Conservation (phyloP, 2,113 vertebrate species). For the Gymnarchus niloticus region DNA sequence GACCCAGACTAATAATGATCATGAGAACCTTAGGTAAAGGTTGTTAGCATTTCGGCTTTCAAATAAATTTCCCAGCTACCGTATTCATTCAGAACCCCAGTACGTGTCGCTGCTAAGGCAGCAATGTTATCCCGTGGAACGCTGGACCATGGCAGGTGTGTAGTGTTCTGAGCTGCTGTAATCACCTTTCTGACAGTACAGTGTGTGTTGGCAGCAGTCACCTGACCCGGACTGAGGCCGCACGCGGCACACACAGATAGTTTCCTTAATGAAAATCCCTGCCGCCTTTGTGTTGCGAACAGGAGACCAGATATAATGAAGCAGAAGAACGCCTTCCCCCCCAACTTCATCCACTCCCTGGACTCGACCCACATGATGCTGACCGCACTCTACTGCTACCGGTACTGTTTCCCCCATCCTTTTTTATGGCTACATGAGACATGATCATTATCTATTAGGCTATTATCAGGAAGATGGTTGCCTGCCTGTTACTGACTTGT, state of each 20-base stretch:
- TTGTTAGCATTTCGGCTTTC: neutral
- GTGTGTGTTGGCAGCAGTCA: no score
- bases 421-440: neutral
- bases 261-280: neutral
- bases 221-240: neutral
- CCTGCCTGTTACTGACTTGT: neutral
- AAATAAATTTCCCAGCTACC: neutral
- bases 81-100: neutral
- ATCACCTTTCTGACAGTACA: neutral
- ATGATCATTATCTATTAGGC: neutral
- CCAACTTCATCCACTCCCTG: slow-evolving; percentile 96
- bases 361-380: slow-evolving; percentile 99
- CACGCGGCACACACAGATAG: neutral
- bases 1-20: slow-evolving; percentile 43
- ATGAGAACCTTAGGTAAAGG: neutral
- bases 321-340: slow-evolving; percentile 93
- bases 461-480: neutral
- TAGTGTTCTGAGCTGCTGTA: no score
- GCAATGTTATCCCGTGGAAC: neutral
- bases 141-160: no score
- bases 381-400: slow-evolving; percentile 82
- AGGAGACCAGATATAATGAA: slow-evolving; percentile 86
- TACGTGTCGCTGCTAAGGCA: neutral
- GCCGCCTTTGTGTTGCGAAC: slow-evolving; percentile 8
- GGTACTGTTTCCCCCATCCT: slow-evolving; percentile 60